Evolutionary conservation across 2,888 invertebrate species (phyloP).

Genomic region (Andrena minutula): DNA sequence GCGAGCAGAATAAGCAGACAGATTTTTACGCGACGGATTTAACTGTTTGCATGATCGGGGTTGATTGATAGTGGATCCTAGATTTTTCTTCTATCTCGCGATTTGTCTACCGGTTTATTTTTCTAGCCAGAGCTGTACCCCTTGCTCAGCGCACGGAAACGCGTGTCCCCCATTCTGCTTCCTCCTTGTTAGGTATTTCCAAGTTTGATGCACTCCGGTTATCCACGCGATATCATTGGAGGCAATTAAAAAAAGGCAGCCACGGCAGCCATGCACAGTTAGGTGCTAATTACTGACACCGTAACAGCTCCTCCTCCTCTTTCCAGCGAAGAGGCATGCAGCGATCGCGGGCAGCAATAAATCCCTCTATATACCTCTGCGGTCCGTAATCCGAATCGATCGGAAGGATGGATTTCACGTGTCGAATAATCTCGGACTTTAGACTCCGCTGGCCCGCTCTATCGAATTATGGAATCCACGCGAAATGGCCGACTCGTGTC

Average conservation of each 20-base stretch:
- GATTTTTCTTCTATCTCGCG: no score
- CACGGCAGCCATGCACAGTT: constrained; percentile 33
- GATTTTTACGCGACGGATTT: no score
- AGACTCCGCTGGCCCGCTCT: background rate
- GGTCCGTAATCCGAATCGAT: no score
- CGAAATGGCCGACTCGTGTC: background rate
- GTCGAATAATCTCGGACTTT: background rate
- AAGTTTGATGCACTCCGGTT: constrained; percentile 22
- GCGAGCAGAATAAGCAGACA: background rate
- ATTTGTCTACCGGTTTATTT: no score
- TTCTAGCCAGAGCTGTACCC: constrained; percentile 11
- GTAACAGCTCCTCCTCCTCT: constrained; percentile 16
- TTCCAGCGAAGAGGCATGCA: background rate
- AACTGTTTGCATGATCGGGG: no score
- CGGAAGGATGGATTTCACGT: no score
- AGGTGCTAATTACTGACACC: constrained; percentile 35
- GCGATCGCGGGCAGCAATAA: background rate
- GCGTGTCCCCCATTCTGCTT: constrained; percentile 16
- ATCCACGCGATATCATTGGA: constrained; percentile 32
- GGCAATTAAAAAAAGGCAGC: constrained; percentile 32
- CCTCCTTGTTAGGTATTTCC: constrained; percentile 41
- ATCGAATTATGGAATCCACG: background rate
- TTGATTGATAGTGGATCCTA: no score
- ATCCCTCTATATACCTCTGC: background rate
- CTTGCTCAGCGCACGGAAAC: constrained; percentile 33